These are phyloP conservation scores for Sarcophilus harrisii DNA, from an alignment of 2,797 vertebrate species.

Conservation along the genomic window DNA sequence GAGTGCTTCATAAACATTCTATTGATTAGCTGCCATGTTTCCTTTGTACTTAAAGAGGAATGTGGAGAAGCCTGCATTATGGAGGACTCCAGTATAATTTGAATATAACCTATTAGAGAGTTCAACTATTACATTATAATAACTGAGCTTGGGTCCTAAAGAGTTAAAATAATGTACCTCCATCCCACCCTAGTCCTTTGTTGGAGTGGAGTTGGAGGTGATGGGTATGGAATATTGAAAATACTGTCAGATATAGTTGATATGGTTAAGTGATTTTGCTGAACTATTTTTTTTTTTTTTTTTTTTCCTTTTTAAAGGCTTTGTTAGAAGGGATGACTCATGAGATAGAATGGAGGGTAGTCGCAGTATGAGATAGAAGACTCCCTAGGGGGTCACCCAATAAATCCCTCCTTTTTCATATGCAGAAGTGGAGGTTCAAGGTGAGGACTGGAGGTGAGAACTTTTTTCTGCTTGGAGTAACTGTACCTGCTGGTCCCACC, in stretches of 20 bases:
- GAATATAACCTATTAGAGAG: not conserved
- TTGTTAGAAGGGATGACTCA: not conserved
- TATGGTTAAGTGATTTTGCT: not conserved
- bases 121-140: not conserved
- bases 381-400: not conserved
- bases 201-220: no score
- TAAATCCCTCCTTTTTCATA: not conserved
- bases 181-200: not conserved
- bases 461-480: not conserved
- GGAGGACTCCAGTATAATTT: not conserved
- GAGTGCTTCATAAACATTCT: not conserved
- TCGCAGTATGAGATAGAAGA: not conserved
- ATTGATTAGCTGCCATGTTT: not conserved
- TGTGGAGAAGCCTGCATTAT: not conserved
- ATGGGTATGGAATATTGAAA: not conserved
- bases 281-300: not conserved
- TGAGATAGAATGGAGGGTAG: not conserved
- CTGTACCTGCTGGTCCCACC: not conserved
- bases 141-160: not conserved
- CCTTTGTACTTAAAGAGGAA: not conserved
- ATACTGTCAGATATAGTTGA: not conserved
- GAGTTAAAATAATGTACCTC: not conserved
- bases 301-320: not conserved
- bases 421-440: not conserved
- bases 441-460: no score